Conservation (phyloP, 2,113 vertebrate genomes). For the Cynopterus brachyotis region DNA sequence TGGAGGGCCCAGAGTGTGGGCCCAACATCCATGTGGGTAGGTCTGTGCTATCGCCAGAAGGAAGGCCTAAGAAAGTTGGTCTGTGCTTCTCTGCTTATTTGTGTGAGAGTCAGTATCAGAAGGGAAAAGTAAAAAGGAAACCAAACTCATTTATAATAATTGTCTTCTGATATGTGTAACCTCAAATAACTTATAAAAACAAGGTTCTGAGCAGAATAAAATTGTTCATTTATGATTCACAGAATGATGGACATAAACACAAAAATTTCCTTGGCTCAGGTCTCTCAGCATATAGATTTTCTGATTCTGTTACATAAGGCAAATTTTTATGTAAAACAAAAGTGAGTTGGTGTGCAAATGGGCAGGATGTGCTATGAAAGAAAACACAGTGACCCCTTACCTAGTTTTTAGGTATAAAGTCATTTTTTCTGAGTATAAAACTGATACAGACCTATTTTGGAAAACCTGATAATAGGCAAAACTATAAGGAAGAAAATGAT, state of each 20-base stretch:
- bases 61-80: background rate
- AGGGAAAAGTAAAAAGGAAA: background rate
- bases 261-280: background rate
- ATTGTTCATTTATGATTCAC: background rate
- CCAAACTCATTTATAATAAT: background rate
- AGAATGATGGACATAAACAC: background rate
- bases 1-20: background rate
- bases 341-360: background rate
- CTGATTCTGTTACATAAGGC: background rate
- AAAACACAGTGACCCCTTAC: background rate
- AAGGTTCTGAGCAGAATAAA: background rate
- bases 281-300: background rate
- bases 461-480: slow-evolving; percentile 36
- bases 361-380: background rate
- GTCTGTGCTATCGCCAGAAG: background rate
- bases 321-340: slow-evolving; percentile 8
- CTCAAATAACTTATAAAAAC: background rate
- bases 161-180: background rate
- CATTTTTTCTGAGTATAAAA: background rate
- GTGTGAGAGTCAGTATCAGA: background rate
- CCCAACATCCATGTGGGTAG: too few species aligned
- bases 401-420: background rate
- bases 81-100: background rate
- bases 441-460: background rate
- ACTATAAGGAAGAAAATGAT: background rate